A percentile compares a stretch with the other conserved stretches of the same genome.
phyloP scores from a whole-genome alignment of 1,140 invertebrate species.

The Temnothorax longispinosus region DNA sequence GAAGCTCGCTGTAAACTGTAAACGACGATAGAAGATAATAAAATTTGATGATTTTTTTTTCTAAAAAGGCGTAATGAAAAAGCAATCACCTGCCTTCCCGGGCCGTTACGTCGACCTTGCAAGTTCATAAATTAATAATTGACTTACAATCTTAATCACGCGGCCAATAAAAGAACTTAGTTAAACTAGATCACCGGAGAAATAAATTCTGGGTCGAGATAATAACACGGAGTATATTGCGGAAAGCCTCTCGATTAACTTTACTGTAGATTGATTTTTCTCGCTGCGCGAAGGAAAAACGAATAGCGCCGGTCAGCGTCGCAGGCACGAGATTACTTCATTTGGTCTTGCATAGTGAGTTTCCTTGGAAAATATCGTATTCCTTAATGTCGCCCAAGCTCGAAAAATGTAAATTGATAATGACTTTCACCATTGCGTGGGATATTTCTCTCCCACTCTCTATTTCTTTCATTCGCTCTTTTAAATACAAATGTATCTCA shows the following conservation, averaged over 20 bases:
- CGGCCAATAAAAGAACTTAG: neutral
- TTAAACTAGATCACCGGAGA: neutral
- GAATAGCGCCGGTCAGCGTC: neutral
- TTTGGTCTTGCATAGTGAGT: constrained; percentile 22
- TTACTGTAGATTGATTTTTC: constrained; percentile 32
- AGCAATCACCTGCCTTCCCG: neutral
- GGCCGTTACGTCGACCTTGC: neutral
- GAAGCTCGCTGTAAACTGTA: neutral
- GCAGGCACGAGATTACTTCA: constrained; percentile 39
- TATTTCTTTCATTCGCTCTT: neutral
- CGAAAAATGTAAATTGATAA: constrained; percentile 19
- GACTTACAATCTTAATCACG: neutral
- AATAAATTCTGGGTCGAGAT: constrained; percentile 28
- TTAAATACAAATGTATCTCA: neutral
- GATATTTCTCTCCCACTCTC: neutral
- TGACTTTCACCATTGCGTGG: neutral
- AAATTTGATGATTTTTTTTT: neutral
- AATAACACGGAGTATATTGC: neutral
- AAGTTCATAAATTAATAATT: neutral
- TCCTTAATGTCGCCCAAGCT: neutral
- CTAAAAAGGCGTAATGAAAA: neutral
- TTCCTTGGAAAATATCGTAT: constrained; percentile 30
- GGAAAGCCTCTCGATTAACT: constrained; percentile 26
- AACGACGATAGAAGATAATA: neutral
- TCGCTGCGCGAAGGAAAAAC: neutral